A percentile compares a stretch with the other conserved stretches of the same genome.
These are phyloP conservation scores for Zaprionus bogoriensis DNA, from an alignment of 2,888 invertebrate species.

Conservation along the genomic window DNA sequence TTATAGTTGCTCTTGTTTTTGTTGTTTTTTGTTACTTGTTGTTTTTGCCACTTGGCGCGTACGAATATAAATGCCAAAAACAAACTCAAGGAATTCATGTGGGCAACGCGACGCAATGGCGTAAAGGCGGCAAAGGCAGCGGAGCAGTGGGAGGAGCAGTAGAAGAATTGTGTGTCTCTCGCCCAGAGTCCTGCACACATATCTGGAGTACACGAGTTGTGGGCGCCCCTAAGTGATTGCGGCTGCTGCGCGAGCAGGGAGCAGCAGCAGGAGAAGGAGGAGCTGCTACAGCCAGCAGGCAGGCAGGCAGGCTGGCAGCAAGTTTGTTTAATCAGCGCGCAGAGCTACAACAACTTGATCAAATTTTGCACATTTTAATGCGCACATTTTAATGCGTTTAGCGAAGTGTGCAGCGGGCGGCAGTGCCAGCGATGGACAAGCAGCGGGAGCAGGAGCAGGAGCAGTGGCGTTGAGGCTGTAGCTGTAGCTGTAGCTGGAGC, in stretches of 20 bases:
- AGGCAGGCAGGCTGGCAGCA: slow-evolving; percentile 3
- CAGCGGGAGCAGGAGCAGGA: neutral
- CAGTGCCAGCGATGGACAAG: neutral
- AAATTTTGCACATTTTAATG: slow-evolving; percentile 59
- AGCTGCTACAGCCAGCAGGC: neutral
- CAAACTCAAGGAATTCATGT: slow-evolving; percentile 58
- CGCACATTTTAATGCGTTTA: slow-evolving; percentile 59
- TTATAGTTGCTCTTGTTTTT: slow-evolving; percentile 23
- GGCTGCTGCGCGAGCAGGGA: slow-evolving; percentile 3
- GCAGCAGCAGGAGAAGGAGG: neutral
- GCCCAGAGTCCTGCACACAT: slow-evolving; percentile 8
- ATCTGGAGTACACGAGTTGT: slow-evolving; percentile 13
- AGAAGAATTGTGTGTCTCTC: no score
- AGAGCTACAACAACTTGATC: slow-evolving; percentile 48
- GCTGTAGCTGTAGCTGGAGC: neutral
- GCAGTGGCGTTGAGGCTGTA: neutral
- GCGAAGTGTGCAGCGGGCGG: slow-evolving; percentile 7
- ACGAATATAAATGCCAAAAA: slow-evolving; percentile 64
- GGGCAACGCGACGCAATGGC: slow-evolving; percentile 14
- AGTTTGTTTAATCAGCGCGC: slow-evolving; percentile 50
- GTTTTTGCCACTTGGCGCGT: slow-evolving; percentile 23
- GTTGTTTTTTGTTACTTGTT: slow-evolving; percentile 17
- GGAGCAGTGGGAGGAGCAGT: no score
- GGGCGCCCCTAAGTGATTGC: slow-evolving; percentile 39
- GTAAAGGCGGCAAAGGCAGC: no score